These are phyloP conservation scores for Merops nubicus DNA, from an alignment of 2,113 vertebrate species.

Conservation along the genomic window DNA sequence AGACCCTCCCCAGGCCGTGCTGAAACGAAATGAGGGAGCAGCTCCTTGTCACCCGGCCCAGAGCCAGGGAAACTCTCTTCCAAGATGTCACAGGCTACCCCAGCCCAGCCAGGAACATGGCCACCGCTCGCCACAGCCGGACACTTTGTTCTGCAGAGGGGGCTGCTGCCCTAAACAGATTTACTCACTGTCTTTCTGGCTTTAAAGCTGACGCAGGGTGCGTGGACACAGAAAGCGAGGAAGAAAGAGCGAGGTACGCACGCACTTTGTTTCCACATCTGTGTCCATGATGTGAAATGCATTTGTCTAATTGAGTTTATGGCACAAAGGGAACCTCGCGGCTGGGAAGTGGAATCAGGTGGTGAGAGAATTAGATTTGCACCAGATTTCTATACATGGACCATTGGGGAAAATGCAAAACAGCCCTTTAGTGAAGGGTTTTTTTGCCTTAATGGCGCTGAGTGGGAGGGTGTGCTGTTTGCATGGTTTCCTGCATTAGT, in stretches of 20 bases:
- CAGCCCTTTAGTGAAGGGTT: constrained; percentile 44
- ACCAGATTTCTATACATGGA: constrained; percentile 67
- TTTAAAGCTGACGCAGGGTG: background rate
- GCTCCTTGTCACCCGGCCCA: background rate
- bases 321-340: constrained; percentile 72
- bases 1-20: background rate
- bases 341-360: constrained; percentile 74
- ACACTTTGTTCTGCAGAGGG: background rate
- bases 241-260: background rate
- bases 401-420: constrained; percentile 66
- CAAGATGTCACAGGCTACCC: background rate
- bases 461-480: constrained; percentile 68
- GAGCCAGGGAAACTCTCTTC: background rate
- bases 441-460: background rate
- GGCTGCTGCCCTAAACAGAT: background rate
- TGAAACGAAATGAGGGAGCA: background rate
- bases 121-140: background rate
- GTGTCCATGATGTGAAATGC: constrained; percentile 49
- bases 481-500: constrained; percentile 62
- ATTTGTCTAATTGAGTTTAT: constrained; percentile 70
- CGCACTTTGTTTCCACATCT: constrained; percentile 53
- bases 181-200: background rate
- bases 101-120: background rate
- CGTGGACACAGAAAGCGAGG: background rate
- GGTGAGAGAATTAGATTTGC: constrained; percentile 75